Evolutionary conservation across 1,140 invertebrate genomes (phyloP), one percentile per base, ranked within the genome.

Genomic region (Araneus ventricosus): DNA sequence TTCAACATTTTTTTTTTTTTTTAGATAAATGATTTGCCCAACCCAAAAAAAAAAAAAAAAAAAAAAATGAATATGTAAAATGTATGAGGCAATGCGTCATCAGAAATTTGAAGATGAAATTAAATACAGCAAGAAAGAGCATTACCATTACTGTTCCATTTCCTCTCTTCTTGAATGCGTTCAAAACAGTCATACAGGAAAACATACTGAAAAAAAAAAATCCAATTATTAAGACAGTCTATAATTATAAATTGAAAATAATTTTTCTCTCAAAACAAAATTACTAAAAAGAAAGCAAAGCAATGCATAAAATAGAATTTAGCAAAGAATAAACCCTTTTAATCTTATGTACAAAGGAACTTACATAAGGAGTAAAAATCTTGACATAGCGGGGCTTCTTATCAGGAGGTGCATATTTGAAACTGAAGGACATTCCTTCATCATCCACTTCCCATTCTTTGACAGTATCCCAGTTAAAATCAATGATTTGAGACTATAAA

Each of bases 131-230:
- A 57, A 84, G 2, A 14, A 84, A 2, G 3, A 52, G 0, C 22
- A 14, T n/a, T 93, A 93, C 86, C 84, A 39, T 88, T 88, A 14
- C 24, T 67, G 70, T 41, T 95, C 95, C 95, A 96, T 88, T 95
- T 95, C 93, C 95, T 95, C 95, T 99, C 98, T 95, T 99, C 98
- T 94, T 98, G 97, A 96, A 99, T 98, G 96, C 98, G 96, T 95
- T 99, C 98, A 96, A 99, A 98, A 95, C 98, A 99, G 95, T 99
- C 98, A 95, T 97, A 97, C 95, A 99, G 97, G 96, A 98, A 99
- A 95, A 98, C 97, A 95, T 98, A 98, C 98, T 99, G 96, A 97
- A 97, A 94, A 95, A 94, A 95, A 94, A 94, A 94, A 22, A 87
- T 5, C 17, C 10, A 20, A n/a, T 61, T 61, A 61, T 87, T 61